Evolutionary conservation across 2,797 vertebrate genomes (phyloP).

Genomic region (Loris lydekkerianus): DNA sequence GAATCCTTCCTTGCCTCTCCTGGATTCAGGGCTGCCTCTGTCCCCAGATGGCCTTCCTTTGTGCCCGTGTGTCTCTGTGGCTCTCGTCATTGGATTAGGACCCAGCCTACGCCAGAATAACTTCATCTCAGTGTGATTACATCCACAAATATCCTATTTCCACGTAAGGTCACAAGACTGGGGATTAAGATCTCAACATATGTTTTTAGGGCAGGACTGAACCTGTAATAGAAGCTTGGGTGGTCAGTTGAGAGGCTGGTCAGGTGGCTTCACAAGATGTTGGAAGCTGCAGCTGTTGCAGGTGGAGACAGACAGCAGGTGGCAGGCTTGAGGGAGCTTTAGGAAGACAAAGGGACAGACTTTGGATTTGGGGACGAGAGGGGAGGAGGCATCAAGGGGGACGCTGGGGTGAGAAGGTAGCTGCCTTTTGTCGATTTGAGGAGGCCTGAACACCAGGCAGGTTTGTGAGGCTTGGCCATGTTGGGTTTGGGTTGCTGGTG

Average conservation of each 20-base stretch:
- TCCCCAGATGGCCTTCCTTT: background rate
- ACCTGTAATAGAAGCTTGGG: background rate
- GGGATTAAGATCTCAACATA: background rate
- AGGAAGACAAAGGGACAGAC: background rate
- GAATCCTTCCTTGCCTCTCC: background rate
- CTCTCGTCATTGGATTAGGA: background rate
- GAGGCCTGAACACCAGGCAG: background rate
- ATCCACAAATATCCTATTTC: background rate
- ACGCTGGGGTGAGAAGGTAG: background rate
- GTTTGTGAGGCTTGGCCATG: background rate
- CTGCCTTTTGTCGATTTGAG: background rate
- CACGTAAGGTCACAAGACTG: background rate
- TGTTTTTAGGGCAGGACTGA: background rate
- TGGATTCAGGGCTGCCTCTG: background rate
- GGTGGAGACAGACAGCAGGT: background rate
- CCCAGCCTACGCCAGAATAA: background rate
- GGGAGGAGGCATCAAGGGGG: background rate
- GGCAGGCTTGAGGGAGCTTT: background rate
- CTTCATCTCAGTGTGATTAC: no score
- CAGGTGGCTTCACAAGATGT: background rate
- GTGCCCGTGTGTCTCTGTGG: background rate
- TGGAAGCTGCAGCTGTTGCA: background rate
- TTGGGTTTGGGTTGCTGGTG: background rate
- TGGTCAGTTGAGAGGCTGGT: no score
- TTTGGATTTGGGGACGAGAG: rapidly evolving